Percentiles rank a stretch among this genome's conserved stretches.
Evolutionary conservation across 92 coral and sea anemone species (phyloP).

Genomic region (Ricordea florida): DNA sequence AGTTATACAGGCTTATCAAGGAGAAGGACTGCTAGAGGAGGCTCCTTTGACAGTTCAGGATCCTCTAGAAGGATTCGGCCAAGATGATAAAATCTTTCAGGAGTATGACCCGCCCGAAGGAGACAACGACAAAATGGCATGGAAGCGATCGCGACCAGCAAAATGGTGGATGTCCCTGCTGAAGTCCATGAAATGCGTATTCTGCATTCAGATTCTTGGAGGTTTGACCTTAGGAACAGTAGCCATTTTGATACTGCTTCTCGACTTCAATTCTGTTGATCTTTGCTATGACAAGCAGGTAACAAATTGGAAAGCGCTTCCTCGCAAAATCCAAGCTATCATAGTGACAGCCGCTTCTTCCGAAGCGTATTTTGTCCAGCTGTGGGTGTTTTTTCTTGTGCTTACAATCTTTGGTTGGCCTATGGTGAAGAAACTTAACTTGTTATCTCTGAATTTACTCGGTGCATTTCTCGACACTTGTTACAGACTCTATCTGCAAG

Average conservation of each 20-base stretch:
- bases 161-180: constrained; percentile 6
- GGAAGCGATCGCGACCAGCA: constrained; percentile 44
- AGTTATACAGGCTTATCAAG: constrained; percentile 1
- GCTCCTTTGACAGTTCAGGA: background rate
- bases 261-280: constrained; percentile 71
- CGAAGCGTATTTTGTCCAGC: constrained; percentile 54
- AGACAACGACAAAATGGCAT: constrained; percentile 45
- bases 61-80: constrained; percentile 21
- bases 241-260: constrained; percentile 29
- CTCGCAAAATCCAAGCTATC: constrained; percentile 23
- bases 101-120: constrained; percentile 49
- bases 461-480: constrained; percentile 56
- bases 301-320: constrained; percentile 34
- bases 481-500: constrained; percentile 39
- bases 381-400: constrained; percentile 39
- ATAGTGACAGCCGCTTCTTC: constrained; percentile 35
- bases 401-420: constrained; percentile 42
- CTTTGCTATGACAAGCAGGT: constrained; percentile 46
- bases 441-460: constrained; percentile 34
- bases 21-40: background rate
- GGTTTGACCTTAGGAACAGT: constrained; percentile 41
- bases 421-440: constrained; percentile 48
- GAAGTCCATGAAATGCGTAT: constrained; percentile 26
- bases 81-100: constrained; percentile 53
- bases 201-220: constrained; percentile 51